Evolutionary conservation across 2,888 invertebrate species (phyloP).

Genomic region (Agrotis ipsilon): DNA sequence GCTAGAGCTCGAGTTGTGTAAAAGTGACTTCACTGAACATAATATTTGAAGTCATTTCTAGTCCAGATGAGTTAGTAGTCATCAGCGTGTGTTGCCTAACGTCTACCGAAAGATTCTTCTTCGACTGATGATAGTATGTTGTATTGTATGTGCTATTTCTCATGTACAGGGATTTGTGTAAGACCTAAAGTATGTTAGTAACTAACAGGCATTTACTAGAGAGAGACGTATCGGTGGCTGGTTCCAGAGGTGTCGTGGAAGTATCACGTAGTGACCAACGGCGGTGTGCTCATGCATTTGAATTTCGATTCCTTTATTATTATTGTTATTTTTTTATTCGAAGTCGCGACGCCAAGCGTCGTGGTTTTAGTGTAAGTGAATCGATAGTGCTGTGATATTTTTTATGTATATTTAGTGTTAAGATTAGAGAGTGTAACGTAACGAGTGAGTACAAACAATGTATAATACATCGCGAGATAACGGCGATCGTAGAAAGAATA

Average conservation of each 20-base stretch:
- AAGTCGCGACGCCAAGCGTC: constrained; percentile 85
- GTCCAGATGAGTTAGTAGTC: constrained; percentile 54
- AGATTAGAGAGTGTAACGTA: constrained; percentile 83
- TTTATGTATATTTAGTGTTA: constrained; percentile 89
- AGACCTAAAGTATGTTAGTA: constrained; percentile 43
- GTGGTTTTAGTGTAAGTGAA: constrained; percentile 88
- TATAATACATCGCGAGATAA: constrained; percentile 76
- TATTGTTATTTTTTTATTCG: constrained; percentile 76
- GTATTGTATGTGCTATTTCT: constrained; percentile 18
- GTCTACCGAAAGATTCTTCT: constrained; percentile 37
- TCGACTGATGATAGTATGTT: constrained; percentile 34
- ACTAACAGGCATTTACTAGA: constrained; percentile 38
- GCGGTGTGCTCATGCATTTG: constrained; percentile 82
- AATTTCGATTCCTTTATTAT: constrained; percentile 86
- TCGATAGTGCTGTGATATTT: constrained; percentile 91
- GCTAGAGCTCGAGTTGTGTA: constrained; percentile 26
- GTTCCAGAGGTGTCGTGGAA: constrained; percentile 30
- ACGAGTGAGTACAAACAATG: constrained; percentile 87
- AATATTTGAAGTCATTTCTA: constrained; percentile 50
- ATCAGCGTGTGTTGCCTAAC: constrained; percentile 43
- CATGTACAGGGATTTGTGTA: constrained; percentile 51
- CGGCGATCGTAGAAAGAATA: constrained; percentile 51
- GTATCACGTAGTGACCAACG: constrained; percentile 63
- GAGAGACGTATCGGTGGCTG: constrained; percentile 22
- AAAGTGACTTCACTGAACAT: constrained; percentile 29